Evolutionary conservation across 2,797 vertebrate genomes (phyloP).

Genomic region (Enoplosus armatus): DNA sequence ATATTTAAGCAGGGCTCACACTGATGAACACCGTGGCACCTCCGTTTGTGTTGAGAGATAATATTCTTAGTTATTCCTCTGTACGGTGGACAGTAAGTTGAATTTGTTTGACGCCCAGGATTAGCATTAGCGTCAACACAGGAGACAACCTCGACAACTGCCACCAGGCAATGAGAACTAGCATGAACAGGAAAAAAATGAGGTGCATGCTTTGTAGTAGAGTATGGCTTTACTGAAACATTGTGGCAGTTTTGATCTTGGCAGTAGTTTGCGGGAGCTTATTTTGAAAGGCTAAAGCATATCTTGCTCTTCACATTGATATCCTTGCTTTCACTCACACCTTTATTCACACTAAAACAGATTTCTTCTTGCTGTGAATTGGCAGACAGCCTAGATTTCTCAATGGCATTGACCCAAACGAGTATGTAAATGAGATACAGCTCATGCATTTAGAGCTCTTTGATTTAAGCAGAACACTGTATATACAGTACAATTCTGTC

Average conservation of each 20-base stretch:
- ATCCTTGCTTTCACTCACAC: constrained; percentile 67
- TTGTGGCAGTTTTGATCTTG: constrained; percentile 50
- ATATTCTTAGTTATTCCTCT: constrained; percentile 75
- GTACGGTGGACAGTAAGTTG: constrained; percentile 76
- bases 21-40: constrained; percentile 64
- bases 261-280: constrained; percentile 58
- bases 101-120: constrained; percentile 72
- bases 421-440: constrained; percentile 69
- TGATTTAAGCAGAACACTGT: constrained; percentile 62
- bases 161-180: constrained; percentile 46
- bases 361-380: constrained; percentile 64
- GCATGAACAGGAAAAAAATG: constrained; percentile 24
- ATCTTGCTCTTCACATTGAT: constrained; percentile 57
- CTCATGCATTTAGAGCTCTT: constrained; percentile 62
- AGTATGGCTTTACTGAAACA: constrained; percentile 51
- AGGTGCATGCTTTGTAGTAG: constrained; percentile 47
- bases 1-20: constrained; percentile 71
- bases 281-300: constrained; percentile 55
- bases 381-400: constrained; percentile 68
- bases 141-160: constrained; percentile 71
- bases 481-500: constrained; percentile 36
- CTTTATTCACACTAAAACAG: constrained; percentile 67
- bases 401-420: constrained; percentile 66
- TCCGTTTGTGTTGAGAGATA: constrained; percentile 73
- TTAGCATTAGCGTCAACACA: constrained; percentile 80